These are phyloP conservation scores for Illadopsis cleaveri DNA, from an alignment of 2,113 vertebrate species.

Conservation along the genomic window DNA sequence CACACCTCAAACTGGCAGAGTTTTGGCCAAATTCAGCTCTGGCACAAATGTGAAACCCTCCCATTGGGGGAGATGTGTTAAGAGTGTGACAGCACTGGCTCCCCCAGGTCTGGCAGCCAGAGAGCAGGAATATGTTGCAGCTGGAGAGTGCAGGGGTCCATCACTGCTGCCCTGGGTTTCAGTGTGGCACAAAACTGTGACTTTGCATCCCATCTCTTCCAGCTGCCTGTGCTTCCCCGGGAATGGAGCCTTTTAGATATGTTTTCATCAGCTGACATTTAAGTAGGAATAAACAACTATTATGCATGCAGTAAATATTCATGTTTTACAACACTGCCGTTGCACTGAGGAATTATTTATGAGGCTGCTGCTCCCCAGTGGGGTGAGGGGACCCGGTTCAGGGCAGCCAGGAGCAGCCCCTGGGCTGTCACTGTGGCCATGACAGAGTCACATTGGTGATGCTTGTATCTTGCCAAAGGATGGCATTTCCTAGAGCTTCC, in stretches of 20 bases:
- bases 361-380: background rate
- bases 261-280: conserved; percentile 55
- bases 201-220: background rate
- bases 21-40: background rate
- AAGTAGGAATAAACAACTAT: conserved; percentile 40
- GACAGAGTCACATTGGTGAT: accelerated
- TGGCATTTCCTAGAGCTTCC: background rate
- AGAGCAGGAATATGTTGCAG: accelerated
- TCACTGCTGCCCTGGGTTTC: background rate
- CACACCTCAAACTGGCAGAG: background rate
- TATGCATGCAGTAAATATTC: conserved; percentile 38
- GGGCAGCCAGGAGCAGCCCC: background rate
- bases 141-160: accelerated
- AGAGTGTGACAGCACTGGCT: background rate
- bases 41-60: accelerated
- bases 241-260: background rate
- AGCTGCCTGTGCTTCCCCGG: accelerated
- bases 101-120: background rate
- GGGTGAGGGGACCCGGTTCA: accelerated
- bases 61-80: accelerated
- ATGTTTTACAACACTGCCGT: conserved; percentile 41
- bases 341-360: conserved; percentile 27
- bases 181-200: accelerated
- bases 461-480: background rate
- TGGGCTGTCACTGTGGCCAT: accelerated